A percentile compares a stretch with the other conserved stretches of the same genome.
Conservation (phyloP, 2,797 vertebrate species). For the Enteromius afrohamiltoni region DNA sequence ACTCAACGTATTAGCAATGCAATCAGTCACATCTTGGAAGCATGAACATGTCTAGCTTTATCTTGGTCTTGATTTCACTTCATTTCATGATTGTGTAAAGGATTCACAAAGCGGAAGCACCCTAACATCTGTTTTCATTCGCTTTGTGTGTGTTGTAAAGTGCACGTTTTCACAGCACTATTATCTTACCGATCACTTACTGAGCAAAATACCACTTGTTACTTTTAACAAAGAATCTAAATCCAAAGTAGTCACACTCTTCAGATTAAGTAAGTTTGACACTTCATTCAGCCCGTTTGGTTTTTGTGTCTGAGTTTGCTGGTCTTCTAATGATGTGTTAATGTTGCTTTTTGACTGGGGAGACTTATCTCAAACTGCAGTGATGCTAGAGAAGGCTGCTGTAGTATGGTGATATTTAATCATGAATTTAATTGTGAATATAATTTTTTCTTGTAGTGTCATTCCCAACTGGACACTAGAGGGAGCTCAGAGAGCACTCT, state of each 20-base stretch:
- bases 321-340: slow-evolving; percentile 41
- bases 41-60: background rate
- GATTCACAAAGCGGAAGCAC: background rate
- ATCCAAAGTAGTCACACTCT: slow-evolving; percentile 18
- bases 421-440: background rate
- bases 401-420: background rate
- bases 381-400: background rate
- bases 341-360: background rate
- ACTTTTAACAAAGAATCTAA: background rate
- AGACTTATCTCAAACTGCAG: background rate
- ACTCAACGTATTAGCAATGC: slow-evolving; percentile 35
- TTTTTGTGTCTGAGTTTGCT: slow-evolving; percentile 28
- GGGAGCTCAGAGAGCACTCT: slow-evolving; percentile 62
- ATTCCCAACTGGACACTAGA: slow-evolving; percentile 69
- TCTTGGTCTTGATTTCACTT: background rate
- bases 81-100: background rate
- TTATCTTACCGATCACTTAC: background rate
- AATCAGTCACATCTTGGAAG: background rate
- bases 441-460: slow-evolving; percentile 33
- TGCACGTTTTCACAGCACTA: slow-evolving; percentile 15
- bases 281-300: slow-evolving; percentile 17
- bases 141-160: background rate
- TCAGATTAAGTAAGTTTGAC: background rate
- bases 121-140: slow-evolving; percentile 1
- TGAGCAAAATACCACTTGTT: slow-evolving; percentile 22